Evolutionary conservation across 2,113 vertebrate species (phyloP).

Genomic region (Poicephalus meyeri): DNA sequence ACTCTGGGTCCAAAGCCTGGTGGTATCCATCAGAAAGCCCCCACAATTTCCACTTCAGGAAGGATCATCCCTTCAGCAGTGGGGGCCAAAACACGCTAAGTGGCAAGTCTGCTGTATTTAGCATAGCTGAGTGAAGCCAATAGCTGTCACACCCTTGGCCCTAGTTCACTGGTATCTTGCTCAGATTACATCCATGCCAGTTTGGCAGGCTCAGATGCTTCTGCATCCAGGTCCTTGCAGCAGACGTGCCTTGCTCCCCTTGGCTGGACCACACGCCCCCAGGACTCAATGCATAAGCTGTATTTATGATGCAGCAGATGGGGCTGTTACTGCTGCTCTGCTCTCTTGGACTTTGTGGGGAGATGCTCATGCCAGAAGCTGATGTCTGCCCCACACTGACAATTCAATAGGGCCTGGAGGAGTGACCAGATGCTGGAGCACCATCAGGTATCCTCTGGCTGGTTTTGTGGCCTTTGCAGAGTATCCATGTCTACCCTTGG

Average conservation of each 20-base stretch:
- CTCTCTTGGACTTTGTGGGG: rapidly evolving
- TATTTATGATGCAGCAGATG: background rate
- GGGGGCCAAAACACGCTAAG: background rate
- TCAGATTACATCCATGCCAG: background rate
- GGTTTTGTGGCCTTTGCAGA: background rate
- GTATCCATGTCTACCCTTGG: background rate
- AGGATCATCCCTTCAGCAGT: background rate
- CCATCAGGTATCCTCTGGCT: background rate
- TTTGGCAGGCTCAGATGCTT: background rate
- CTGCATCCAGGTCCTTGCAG: background rate
- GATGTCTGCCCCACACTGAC: too few relatives aligned
- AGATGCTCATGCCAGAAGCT: background rate
- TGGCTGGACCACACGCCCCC: background rate
- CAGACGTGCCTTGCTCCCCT: background rate
- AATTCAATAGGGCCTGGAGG: rapidly evolving
- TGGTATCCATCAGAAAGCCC: background rate
- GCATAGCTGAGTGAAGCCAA: background rate
- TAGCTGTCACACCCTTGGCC: background rate
- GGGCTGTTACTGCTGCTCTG: background rate
- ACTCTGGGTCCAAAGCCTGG: background rate
- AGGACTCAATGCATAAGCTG: background rate
- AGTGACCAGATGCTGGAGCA: background rate
- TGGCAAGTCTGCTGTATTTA: background rate
- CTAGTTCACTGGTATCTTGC: background rate
- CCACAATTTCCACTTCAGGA: background rate